Percentiles rank a stretch among this genome's conserved stretches.
These are phyloP conservation scores for Cynopterus brachyotis DNA, from an alignment of 2,113 vertebrate genomes.

Conservation along the genomic window DNA sequence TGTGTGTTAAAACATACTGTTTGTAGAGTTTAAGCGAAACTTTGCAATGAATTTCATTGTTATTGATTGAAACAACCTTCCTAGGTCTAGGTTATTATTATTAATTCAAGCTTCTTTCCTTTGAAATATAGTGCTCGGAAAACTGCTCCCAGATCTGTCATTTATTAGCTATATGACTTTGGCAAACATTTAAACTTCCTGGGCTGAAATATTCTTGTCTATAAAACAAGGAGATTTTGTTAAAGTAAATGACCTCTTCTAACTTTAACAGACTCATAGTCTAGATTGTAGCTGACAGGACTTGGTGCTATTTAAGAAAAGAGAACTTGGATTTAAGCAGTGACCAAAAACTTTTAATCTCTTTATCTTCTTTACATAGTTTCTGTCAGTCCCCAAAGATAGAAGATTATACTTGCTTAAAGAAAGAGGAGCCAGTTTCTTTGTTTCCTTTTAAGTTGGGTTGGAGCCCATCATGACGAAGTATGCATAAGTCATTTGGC, in stretches of 20 bases:
- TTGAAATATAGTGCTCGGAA: conserved; percentile 56
- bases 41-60: conserved; percentile 59
- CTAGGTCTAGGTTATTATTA: conserved; percentile 48
- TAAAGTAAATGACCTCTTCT: conserved; percentile 62
- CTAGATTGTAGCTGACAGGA: conserved; percentile 51
- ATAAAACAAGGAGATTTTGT: conserved; percentile 67
- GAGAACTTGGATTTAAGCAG: conserved; percentile 40
- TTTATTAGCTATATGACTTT: conserved; percentile 64
- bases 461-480: neutral
- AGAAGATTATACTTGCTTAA: neutral
- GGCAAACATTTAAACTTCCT: conserved; percentile 65
- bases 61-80: conserved; percentile 57
- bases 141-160: conserved; percentile 60
- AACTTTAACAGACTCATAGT: conserved; percentile 49
- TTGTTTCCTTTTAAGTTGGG: conserved; percentile 25
- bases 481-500: neutral
- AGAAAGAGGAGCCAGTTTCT: conserved; percentile 21
- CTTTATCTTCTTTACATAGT: conserved; percentile 44
- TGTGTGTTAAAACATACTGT: conserved; percentile 55
- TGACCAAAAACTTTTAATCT: neutral
- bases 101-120: conserved; percentile 49
- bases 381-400: conserved; percentile 31
- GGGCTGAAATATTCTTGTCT: conserved; percentile 58
- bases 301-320: conserved; percentile 30
- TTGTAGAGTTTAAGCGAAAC: conserved; percentile 56